These are phyloP conservation scores for Natator depressus DNA, from an alignment of 2,113 vertebrate genomes.

Conservation along the genomic window DNA sequence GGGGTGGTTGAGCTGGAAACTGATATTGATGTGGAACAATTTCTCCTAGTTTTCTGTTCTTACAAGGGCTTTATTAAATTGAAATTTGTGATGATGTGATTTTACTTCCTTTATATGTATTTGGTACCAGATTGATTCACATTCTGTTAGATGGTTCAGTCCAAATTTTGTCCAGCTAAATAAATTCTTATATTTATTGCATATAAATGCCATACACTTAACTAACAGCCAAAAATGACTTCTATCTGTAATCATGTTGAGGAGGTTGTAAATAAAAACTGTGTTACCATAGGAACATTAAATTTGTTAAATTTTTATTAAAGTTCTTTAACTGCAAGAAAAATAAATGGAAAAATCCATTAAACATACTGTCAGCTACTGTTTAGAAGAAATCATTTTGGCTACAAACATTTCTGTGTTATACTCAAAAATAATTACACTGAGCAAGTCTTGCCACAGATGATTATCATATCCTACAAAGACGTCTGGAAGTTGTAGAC, in stretches of 20 bases:
- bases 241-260: background rate
- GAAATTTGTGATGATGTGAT: background rate
- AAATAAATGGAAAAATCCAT: background rate
- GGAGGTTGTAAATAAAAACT: background rate
- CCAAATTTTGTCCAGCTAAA: conserved; percentile 1
- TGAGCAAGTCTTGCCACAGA: background rate
- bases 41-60: background rate
- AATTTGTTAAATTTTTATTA: background rate
- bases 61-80: background rate
- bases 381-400: background rate
- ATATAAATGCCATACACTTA: background rate
- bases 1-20: background rate
- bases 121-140: background rate
- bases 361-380: background rate
- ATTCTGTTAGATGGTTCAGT: background rate
- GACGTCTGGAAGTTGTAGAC: background rate
- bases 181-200: background rate
- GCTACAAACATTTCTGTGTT: background rate
- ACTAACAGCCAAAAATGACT: background rate
- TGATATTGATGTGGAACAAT: background rate
- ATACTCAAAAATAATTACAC: background rate
- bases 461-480: background rate
- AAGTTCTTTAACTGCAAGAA: background rate
- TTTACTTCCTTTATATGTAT: background rate
- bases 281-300: background rate